phyloP scores from a whole-genome alignment of 2,797 vertebrate species.

The Hapalemur alaotrensis region DNA sequence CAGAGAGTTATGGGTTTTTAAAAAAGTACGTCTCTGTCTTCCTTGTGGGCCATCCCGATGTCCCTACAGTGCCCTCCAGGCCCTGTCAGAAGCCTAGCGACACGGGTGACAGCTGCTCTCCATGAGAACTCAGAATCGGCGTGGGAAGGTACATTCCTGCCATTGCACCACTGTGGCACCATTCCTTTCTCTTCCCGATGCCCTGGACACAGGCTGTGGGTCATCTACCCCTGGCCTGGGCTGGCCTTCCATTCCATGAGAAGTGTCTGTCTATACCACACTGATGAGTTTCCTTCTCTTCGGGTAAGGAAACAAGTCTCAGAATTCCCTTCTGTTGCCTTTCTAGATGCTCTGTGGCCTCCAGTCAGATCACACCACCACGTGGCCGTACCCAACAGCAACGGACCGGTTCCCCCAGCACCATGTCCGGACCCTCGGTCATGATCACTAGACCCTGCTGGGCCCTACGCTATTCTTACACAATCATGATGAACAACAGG shows the following conservation, averaged over 20 bases:
- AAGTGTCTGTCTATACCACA: not conserved
- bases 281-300: not conserved
- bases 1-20: not conserved
- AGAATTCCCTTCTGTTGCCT: not conserved
- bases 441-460: not conserved
- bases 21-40: not conserved
- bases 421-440: too few relatives aligned
- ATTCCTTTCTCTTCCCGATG: not conserved
- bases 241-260: not conserved
- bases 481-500: not conserved
- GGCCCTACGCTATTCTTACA: not conserved
- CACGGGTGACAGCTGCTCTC: not conserved
- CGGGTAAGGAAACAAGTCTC: not conserved
- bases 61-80: not conserved
- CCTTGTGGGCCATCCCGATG: not conserved
- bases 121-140: not conserved
- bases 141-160: not conserved
- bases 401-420: not conserved
- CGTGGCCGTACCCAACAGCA: not conserved
- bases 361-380: not conserved
- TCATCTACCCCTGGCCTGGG: not conserved
- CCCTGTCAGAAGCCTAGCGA: not conserved
- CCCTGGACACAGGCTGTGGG: not conserved
- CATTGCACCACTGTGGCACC: rapidly evolving
- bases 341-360: not conserved